phyloP scores from a whole-genome alignment of 2,888 invertebrate species.

The Lochmaea crataegi region DNA sequence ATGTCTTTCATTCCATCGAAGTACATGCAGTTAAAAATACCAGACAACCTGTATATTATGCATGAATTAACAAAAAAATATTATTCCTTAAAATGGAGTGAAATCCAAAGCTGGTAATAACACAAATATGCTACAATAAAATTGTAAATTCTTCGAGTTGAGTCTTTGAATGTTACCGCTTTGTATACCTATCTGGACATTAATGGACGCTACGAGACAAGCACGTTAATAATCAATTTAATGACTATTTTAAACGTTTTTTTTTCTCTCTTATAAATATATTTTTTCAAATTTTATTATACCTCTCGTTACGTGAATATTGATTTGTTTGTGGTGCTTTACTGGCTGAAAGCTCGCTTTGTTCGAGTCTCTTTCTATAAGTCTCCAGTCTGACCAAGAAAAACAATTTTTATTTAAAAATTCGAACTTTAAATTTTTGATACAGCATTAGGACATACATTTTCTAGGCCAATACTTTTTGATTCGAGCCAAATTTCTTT shows the following conservation, averaged over 20 bases:
- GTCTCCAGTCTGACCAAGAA: no score
- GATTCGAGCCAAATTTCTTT: no score
- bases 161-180: slow-evolving; percentile 62
- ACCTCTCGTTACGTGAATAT: slow-evolving; percentile 29
- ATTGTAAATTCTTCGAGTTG: slow-evolving; percentile 60
- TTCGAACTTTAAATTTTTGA: no score
- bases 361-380: no score
- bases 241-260: slow-evolving; percentile 56
- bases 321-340: slow-evolving; percentile 15
- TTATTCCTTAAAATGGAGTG: slow-evolving; percentile 55
- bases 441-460: no score
- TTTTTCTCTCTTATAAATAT: slow-evolving; percentile 33
- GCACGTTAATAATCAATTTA: slow-evolving; percentile 60
- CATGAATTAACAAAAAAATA: slow-evolving; percentile 53
- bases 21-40: slow-evolving; percentile 13
- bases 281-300: slow-evolving; percentile 32
- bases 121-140: slow-evolving; percentile 64
- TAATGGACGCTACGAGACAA: slow-evolving; percentile 60
- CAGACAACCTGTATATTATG: slow-evolving; percentile 34
- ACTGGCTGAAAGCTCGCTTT: neutral
- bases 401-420: no score
- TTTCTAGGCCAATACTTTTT: no score
- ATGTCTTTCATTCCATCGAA: slow-evolving; percentile 30
- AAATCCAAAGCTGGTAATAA: slow-evolving; percentile 61
- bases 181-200: slow-evolving; percentile 60